Evolutionary conservation across 2,888 invertebrate species (phyloP).

Genomic region (Xanthorhoe spadicearia): DNA sequence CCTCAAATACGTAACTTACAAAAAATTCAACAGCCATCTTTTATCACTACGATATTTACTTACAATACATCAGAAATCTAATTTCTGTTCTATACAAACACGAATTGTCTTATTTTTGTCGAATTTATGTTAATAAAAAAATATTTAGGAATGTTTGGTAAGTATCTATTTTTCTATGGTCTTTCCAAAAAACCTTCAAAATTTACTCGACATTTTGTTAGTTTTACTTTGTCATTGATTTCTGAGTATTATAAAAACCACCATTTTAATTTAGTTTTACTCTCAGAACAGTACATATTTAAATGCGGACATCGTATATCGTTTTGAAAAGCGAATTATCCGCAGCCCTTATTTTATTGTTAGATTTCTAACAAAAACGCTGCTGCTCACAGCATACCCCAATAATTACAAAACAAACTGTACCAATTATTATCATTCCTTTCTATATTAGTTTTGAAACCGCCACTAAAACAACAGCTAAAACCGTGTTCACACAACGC

Average conservation of each 20-base stretch:
- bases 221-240: neutral
- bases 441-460: constrained; percentile 14
- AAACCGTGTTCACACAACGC: constrained; percentile 18
- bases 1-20: constrained; percentile 71
- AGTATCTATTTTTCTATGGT: neutral
- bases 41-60: constrained; percentile 71
- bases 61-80: constrained; percentile 51
- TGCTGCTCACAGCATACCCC: neutral
- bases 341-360: too few relatives aligned
- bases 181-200: neutral
- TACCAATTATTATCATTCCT: neutral
- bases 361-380: too few relatives aligned
- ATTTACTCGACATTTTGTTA: neutral
- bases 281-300: neutral
- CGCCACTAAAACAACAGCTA: constrained; percentile 19
- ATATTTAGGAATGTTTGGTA: neutral
- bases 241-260: neutral
- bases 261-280: neutral
- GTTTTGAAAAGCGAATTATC: too few relatives aligned
- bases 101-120: constrained; percentile 1
- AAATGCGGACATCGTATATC: too few relatives aligned
- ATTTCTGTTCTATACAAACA: constrained; percentile 51
- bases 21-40: constrained; percentile 82
- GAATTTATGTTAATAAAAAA: neutral
- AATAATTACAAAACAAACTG: neutral